Evolutionary conservation across 64 coral and sea anemone species (phyloP), one percentile per base, ranked within the genome.

Genomic region (Pocillopora verrucosa): DNA sequence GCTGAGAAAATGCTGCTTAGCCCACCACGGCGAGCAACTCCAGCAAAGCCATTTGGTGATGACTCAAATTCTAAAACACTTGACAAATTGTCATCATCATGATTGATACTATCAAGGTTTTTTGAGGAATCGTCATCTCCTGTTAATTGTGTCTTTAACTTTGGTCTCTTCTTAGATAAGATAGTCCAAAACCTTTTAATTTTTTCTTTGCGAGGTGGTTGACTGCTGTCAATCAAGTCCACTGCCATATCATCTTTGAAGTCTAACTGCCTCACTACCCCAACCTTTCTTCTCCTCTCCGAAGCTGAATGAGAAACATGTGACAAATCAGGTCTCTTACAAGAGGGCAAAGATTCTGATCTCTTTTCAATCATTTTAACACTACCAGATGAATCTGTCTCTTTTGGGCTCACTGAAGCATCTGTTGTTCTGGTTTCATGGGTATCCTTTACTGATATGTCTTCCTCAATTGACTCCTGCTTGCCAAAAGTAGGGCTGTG

Each of bases 121-220:
- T 72, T 72, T 0, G n/a, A 19, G 13, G 65, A 85, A 56, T 85
- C 82, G 24, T 72, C 64, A 72, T 20, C 69, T 58, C 72, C 64
- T 57, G 13, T 36, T 57, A 1, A 4, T 24, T 70, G 82, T 12
- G 57, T 25, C 13, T n/a, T 37, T 72, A 85, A 85, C 65, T 85
- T 87, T 36, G 83, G 62, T 72, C 90, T 61, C 73, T 92, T 92
- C 84, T 92, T 92, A 34, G 87, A 68, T 24, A 92, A 35, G 30
- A 92, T 86, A 65, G 90, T 87, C 83, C 82, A 92, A 61, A 92
- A 92, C 34, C 90, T 79, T 17, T 77, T 80, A n/a, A 92, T 56
- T 80, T 87, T 92, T 36, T 84, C 90, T 87, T 92, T 92, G 5
- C 86, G 90, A 10, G 90, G 76, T 11, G 30, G 76, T 51, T 92